These are phyloP conservation scores for Lampropteryx suffumata DNA, from an alignment of 2,888 invertebrate genomes.

Conservation along the genomic window DNA sequence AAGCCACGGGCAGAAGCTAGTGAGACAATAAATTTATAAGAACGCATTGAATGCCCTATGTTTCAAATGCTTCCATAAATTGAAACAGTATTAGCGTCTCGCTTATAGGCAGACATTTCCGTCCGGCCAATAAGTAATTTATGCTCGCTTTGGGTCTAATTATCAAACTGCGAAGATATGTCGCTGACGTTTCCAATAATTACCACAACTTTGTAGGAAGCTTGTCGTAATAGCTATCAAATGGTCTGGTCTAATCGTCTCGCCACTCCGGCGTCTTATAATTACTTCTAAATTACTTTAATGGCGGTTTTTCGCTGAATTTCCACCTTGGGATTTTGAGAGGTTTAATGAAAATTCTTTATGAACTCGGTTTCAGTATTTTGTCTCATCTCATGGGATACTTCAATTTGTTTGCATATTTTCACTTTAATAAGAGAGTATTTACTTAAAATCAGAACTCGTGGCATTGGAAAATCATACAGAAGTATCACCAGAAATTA, in stretches of 20 bases:
- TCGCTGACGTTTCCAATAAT: slow-evolving; percentile 36
- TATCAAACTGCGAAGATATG: slow-evolving; percentile 27
- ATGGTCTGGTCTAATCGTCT: slow-evolving; percentile 51
- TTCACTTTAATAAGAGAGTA: neutral
- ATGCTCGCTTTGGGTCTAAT: slow-evolving; percentile 28
- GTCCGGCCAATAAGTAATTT: slow-evolving; percentile 28
- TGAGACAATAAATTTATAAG: too few species aligned
- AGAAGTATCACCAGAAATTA: too few species aligned
- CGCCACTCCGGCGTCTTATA: slow-evolving; percentile 46
- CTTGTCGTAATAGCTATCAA: slow-evolving; percentile 52
- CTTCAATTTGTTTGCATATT: slow-evolving; percentile 15
- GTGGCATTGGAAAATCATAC: too few species aligned
- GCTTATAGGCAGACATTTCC: slow-evolving; percentile 34
- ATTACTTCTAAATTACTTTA: slow-evolving; percentile 60
- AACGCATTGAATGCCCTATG: too few species aligned
- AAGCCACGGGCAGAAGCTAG: too few species aligned
- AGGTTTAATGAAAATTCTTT: slow-evolving; percentile 44
- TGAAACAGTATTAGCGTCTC: slow-evolving; percentile 27
- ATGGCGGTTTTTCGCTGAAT: slow-evolving; percentile 47
- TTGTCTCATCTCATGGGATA: slow-evolving; percentile 9
- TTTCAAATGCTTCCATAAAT: slow-evolving; percentile 22
- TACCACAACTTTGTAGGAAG: slow-evolving; percentile 39
- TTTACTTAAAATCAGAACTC: too few species aligned
- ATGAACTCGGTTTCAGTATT: slow-evolving; percentile 30
- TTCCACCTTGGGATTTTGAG: slow-evolving; percentile 34